These are phyloP conservation scores for Sesamia nonagrioides DNA, from an alignment of 1,140 invertebrate genomes.

Conservation along the genomic window DNA sequence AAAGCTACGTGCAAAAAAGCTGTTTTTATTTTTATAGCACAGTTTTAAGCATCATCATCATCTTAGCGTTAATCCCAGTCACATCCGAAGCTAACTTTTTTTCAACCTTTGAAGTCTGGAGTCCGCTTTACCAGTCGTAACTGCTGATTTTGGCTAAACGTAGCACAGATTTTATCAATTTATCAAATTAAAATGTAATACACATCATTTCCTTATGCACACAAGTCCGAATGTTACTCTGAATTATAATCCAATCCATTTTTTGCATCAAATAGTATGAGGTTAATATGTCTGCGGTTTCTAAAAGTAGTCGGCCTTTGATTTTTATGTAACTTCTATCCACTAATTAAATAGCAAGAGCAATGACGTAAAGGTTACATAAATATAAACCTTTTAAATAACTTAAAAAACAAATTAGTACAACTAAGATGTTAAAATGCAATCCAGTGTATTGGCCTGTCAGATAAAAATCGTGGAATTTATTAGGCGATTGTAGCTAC, in stretches of 20 bases:
- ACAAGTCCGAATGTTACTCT: neutral
- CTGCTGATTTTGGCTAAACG: too few relatives aligned
- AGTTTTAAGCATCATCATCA: too few relatives aligned
- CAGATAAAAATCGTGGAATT: constrained; percentile 22
- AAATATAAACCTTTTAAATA: neutral
- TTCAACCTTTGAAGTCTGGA: too few relatives aligned
- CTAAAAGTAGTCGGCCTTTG: constrained; percentile 30
- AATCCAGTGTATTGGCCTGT: constrained; percentile 15
- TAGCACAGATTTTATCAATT: neutral
- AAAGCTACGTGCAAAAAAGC: too few relatives aligned
- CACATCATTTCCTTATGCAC: constrained; percentile 35
- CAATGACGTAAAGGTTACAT: constrained; percentile 20
- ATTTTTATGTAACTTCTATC: constrained; percentile 25
- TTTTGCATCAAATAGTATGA: constrained; percentile 26
- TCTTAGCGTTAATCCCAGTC: too few relatives aligned
- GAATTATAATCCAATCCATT: constrained; percentile 38
- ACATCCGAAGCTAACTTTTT: too few relatives aligned
- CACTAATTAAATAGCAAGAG: constrained; percentile 11
- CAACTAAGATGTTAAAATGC: neutral
- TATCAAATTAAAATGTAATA: neutral
- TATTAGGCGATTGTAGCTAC: neutral
- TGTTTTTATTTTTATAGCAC: too few relatives aligned
- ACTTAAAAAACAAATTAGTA: neutral
- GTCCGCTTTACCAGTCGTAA: too few relatives aligned
- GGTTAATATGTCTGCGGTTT: neutral